Base-by-base conservation (phyloP, 2,113 vertebrate genomes). In the Pollimyrus isidori region DNA sequence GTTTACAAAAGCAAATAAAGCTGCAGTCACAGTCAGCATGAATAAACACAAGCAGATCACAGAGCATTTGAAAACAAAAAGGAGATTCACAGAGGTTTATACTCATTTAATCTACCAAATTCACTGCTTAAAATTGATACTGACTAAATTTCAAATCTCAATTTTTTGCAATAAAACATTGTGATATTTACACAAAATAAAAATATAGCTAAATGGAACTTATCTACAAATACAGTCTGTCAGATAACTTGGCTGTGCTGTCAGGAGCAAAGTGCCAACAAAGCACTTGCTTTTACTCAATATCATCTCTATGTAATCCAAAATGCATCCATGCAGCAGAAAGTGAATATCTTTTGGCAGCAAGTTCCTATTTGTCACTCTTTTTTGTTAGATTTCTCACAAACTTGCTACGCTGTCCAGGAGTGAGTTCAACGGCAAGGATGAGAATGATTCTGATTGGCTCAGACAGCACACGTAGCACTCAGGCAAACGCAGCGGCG, bases 181-280 rank as follows among this genome's bases (percentile, higher is more conserved):
- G 23, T 3, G 3, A 65, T 65, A 65, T 26, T 65, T 65, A 65
- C n/a, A 65, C n/a, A 26, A 65, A 65, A 65, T 11, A 65, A 26
- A 58, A 62, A 4, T 9, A 62, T 9, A 62, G 23, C 58, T 56
- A 56, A 56, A 62, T 23, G 7, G 23, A 62, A 62, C 23, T n/a
- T 26, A 26, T 65, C 58, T 65, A 26, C 23, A n/a, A 26, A 65
- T 65, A 2, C 7, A 62, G 56, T 62, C 21, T n/a, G 23, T 62
- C 56, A 62, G 19, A 2, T 53, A 19, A 17, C 1, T 19, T 19
- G 52, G 52, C 52, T 19, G 52, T 53, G 17, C 52, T 53, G 56
- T n/a, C 23, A n/a, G 21, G 23, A 3, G 13, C 0, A n/a, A 2
- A 7, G 23, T 3, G 7, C 56, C 0, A 0, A n/a, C 7, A 7